A percentile compares a stretch with the other conserved stretches of the same genome.
Evolutionary conservation across 2,113 vertebrate species (phyloP).

Genomic region (Myodes glareolus): DNA sequence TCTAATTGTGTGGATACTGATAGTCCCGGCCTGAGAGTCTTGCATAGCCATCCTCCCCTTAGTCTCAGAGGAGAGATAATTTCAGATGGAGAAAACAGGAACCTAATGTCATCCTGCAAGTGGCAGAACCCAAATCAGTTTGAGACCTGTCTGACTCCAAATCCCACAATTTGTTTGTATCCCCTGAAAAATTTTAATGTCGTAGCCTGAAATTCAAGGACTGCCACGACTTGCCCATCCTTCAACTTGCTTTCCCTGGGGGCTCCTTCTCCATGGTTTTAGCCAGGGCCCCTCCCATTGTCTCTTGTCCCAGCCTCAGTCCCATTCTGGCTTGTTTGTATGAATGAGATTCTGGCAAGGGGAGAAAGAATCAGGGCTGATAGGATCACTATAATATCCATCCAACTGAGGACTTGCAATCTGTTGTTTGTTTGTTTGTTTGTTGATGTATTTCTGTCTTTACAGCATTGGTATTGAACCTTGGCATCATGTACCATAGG

Average conservation of each 20-base stretch:
- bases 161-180: not conserved
- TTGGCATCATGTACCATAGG: not conserved
- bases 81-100: not conserved
- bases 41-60: not conserved
- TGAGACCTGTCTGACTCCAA: not conserved
- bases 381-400: too few relatives aligned
- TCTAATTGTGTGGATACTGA: not conserved
- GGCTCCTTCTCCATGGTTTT: not conserved
- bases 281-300: accelerated
- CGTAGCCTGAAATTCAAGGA: not conserved
- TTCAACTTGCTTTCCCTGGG: too few relatives aligned
- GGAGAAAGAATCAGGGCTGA: not conserved
- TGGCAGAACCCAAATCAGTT: not conserved
- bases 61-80: not conserved
- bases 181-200: not conserved
- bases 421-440: not conserved
- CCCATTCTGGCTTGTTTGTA: not conserved
- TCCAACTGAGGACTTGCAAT: not conserved
- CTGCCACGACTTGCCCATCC: not conserved
- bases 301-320: too few relatives aligned
- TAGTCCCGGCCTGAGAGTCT: not conserved
- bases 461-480: too few relatives aligned
- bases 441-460: not conserved
- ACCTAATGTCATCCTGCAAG: not conserved
- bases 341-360: not conserved